These are phyloP conservation scores for Stenoptilia bipunctidactyla DNA, from an alignment of 2,888 invertebrate genomes.

Conservation along the genomic window DNA sequence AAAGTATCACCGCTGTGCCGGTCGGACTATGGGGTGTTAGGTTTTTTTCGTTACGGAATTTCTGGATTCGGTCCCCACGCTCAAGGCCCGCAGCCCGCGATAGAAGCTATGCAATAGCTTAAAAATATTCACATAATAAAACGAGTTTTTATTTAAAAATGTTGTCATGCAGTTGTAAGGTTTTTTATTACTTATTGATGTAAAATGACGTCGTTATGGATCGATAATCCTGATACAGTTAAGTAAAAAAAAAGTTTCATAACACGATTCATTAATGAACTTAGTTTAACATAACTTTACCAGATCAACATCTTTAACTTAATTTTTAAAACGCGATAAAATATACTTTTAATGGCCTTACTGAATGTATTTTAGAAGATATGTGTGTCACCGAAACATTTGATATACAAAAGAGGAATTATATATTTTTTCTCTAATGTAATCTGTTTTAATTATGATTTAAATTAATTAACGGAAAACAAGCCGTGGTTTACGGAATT, in stretches of 20 bases:
- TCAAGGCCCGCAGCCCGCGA: no score
- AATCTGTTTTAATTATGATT: conserved; percentile 45
- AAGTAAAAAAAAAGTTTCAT: conserved; percentile 56
- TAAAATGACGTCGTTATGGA: neutral
- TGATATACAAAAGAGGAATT: conserved; percentile 56
- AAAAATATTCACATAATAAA: no score
- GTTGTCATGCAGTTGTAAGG: no score
- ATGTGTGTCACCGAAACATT: conserved; percentile 24
- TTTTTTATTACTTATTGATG: no score
- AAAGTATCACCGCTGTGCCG: no score
- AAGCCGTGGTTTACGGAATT: conserved; percentile 41
- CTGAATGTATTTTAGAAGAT: conserved; percentile 49
- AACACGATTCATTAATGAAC: conserved; percentile 42
- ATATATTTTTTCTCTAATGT: conserved; percentile 49
- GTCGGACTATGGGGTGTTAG: no score
- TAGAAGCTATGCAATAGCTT: no score
- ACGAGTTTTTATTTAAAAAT: no score
- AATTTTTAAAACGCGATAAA: conserved; percentile 67
- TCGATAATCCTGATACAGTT: conserved; percentile 36
- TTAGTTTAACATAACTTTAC: conserved; percentile 57
- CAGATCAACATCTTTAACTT: conserved; percentile 53
- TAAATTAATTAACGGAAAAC: conserved; percentile 63
- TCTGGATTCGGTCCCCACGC: no score
- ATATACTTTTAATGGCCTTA: conserved; percentile 62
- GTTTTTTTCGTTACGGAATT: no score